Evolutionary conservation across 2,797 vertebrate genomes (phyloP).

Genomic region (Amazona ochrocephala): DNA sequence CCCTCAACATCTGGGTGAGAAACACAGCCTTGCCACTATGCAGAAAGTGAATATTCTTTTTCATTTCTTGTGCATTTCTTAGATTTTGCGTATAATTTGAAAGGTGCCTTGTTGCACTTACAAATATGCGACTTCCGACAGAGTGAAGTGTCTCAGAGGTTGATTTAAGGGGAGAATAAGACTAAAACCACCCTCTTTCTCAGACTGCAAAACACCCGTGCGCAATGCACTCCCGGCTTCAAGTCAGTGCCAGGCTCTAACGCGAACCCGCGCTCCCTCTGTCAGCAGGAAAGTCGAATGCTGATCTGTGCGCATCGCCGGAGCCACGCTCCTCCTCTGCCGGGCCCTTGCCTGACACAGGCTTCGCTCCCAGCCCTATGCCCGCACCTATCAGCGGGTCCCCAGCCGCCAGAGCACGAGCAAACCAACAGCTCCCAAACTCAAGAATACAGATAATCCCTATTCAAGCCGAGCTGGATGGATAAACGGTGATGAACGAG

Average conservation of each 20-base stretch:
- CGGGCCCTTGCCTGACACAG: background rate
- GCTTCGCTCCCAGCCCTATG: background rate
- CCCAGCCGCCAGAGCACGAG: background rate
- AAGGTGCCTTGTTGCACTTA: background rate
- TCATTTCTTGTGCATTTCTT: background rate
- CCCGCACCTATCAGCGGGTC: background rate
- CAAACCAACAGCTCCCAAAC: background rate
- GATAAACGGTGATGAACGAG: background rate
- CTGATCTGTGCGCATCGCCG: background rate
- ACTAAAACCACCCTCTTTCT: background rate
- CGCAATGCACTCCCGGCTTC: background rate
- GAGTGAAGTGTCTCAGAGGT: background rate
- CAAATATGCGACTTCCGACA: background rate
- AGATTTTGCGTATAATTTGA: background rate
- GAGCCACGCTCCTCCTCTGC: background rate
- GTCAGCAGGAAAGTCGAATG: background rate
- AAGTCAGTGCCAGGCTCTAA: background rate
- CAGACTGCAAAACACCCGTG: background rate
- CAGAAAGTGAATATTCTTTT: background rate
- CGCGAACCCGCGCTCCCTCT: background rate
- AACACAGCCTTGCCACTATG: background rate
- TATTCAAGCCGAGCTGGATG: rapidly evolving
- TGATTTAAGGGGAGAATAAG: background rate
- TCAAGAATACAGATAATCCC: background rate
- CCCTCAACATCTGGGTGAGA: background rate